Evolutionary conservation across 2,797 vertebrate species (phyloP).

Genomic region (Brachyalestes nurse): DNA sequence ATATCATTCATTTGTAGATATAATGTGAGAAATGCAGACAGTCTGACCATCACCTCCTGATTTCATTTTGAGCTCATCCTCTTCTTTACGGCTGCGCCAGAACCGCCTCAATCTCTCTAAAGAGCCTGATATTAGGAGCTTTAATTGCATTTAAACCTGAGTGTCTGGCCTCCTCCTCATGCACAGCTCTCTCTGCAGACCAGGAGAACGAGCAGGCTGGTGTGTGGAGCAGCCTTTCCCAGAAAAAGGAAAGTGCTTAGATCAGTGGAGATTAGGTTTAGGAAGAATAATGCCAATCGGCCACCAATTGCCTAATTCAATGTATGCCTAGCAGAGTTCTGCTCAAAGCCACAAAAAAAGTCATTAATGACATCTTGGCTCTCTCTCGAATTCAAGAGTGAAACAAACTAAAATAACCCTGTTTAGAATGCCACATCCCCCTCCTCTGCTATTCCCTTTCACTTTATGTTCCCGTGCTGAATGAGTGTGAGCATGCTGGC

Average conservation of each 20-base stretch:
- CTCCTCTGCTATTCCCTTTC: not conserved
- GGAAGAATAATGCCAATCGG: not conserved
- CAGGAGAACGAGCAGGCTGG: not conserved
- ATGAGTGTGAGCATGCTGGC: constrained; percentile 5
- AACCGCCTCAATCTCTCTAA: not conserved
- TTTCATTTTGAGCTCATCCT: not conserved
- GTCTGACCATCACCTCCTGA: not conserved
- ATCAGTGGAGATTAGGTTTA: constrained; percentile 39
- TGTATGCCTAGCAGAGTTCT: constrained; percentile 22
- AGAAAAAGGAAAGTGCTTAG: constrained; percentile 15
- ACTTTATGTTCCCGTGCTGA: constrained; percentile 7
- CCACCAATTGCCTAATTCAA: constrained; percentile 9
- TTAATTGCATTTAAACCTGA: constrained; percentile 34
- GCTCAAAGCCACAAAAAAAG: constrained; percentile 37
- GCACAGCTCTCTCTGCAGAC: not conserved
- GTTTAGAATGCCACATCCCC: constrained; percentile 40
- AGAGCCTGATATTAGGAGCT: constrained; percentile 18
- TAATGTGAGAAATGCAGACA: not conserved
- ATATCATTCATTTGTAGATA: not conserved
- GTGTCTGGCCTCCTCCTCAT: not conserved
- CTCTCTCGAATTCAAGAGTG: constrained; percentile 27
- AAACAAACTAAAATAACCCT: constrained; percentile 33
- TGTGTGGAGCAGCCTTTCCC: constrained; percentile 10
- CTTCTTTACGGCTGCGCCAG: constrained; percentile 11
- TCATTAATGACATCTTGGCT: constrained; percentile 40